Percentiles rank a stretch among this genome's conserved stretches.
Evolutionary conservation across 2,113 vertebrate genomes (phyloP).

Genomic region (Chaenogobius annularis): DNA sequence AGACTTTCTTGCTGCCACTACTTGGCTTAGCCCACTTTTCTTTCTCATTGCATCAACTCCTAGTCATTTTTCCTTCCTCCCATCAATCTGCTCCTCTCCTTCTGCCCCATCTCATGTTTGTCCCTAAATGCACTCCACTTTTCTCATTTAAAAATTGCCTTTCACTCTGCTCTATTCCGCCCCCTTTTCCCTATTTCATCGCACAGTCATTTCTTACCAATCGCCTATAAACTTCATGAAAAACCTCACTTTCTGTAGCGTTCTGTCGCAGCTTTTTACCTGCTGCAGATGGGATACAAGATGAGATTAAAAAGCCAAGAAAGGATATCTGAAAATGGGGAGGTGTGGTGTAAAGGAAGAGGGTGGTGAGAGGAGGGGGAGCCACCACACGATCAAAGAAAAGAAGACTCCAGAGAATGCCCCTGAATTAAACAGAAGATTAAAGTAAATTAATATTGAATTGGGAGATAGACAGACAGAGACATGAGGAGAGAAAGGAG

Average conservation of each 20-base stretch:
- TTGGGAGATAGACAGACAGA: conserved; percentile 31
- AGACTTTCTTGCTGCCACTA: background rate
- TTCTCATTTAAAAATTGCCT: conserved; percentile 23
- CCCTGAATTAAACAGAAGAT: conserved; percentile 67
- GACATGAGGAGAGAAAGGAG: conserved; percentile 2
- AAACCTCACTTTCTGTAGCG: conserved; percentile 22
- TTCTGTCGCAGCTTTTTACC: background rate
- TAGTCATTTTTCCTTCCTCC: conserved; percentile 40
- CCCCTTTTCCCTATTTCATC: conserved; percentile 2
- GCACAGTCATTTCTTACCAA: conserved; percentile 12
- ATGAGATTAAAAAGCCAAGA: conserved; percentile 52
- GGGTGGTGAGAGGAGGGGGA: conserved; percentile 15
- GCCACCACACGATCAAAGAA: conserved; percentile 56
- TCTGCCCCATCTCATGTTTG: conserved; percentile 16
- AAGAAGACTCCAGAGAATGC: conserved; percentile 58
- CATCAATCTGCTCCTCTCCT: conserved; percentile 17
- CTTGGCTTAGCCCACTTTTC: conserved; percentile 2
- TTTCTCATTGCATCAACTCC: conserved; percentile 51
- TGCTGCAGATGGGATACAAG: conserved; percentile 34
- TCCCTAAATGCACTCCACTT: conserved; percentile 12
- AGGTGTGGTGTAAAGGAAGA: conserved; percentile 38
- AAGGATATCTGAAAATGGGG: conserved; percentile 41
- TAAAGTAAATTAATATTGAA: conserved; percentile 71
- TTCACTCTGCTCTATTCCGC: conserved; percentile 2
- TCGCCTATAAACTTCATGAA: conserved; percentile 27